Evolutionary conservation across 2,888 invertebrate genomes (phyloP), one percentile per base, ranked within the genome.

Genomic region (Aleiodes leptofemur): DNA sequence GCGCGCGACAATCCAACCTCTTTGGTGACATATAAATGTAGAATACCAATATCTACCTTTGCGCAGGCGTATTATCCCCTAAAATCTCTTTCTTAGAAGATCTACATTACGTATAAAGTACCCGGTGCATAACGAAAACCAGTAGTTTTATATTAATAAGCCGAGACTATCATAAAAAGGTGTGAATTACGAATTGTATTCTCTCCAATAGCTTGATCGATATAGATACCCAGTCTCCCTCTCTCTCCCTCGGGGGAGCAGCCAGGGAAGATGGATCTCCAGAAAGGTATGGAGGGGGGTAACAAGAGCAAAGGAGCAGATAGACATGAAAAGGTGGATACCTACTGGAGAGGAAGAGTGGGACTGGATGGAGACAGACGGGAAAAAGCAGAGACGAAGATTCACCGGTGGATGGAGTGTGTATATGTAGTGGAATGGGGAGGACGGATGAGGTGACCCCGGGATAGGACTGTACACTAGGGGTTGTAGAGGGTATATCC

Each of bases 371-470:
- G 64, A 71, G 56, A 34, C 38, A 68, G 43, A 76, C 71, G 68
- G 79, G 74, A 75, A 78, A 76, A 61, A 74, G 79, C 79, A 79
- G 79, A 83, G 83, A 84, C 79, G 83, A 83, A 83, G 82, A 83
- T 82, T 77, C 81, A 75, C 72, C 73, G 76, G 78, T 73, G 43
- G 43, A 43, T 56, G 77, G 55, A 61, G 69, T 50, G 71, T 59
- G 71, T 57, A 64, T 64, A 64, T 38, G n/a, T 3, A 38, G 64
- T 64, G 64, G 64, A 64, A 43, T 43, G 48, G 74, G 76, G 81
- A 82, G 85, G 83, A 84, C 83, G 86, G 83, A 85, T 84, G 85
- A 84, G 86, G 83, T 86, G 86, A 86, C 85, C 85, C 84, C 75
- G 75, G 51, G 83, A 85, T 84, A 84, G 83, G 82, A 81, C 77